A percentile compares a stretch with the other conserved stretches of the same genome.
Conservation (phyloP, 2,113 vertebrate genomes). For the Okapia johnstoni region DNA sequence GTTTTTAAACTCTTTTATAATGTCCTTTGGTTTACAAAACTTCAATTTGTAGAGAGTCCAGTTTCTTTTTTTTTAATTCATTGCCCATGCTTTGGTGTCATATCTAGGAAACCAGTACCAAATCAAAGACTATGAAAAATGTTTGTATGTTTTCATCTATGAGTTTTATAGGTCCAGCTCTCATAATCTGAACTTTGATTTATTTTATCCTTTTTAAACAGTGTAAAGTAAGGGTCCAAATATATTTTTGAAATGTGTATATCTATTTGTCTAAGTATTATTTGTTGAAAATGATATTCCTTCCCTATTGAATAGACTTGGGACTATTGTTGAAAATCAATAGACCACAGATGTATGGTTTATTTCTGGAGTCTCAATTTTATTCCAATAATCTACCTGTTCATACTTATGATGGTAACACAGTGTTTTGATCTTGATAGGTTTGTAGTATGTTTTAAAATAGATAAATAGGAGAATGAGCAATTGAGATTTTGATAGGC, state of each 20-base stretch:
- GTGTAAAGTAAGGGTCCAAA: background rate
- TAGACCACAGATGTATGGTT: background rate
- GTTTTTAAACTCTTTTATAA: background rate
- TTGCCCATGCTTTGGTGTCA: background rate
- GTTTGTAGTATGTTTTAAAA: background rate
- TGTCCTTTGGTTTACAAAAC: background rate
- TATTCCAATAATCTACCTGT: background rate
- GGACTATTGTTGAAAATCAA: background rate
- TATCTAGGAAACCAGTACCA: background rate
- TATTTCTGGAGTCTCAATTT: background rate
- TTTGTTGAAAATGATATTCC: background rate
- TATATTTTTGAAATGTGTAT: background rate
- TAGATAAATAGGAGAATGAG: background rate
- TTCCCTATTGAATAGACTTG: background rate
- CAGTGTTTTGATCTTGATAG: background rate
- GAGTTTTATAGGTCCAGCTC: background rate
- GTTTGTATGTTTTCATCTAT: background rate
- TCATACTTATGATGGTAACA: background rate
- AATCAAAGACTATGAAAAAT: background rate
- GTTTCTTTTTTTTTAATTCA: background rate
- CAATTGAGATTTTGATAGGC: background rate
- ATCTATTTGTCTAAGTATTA: background rate
- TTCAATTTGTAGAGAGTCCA: background rate
- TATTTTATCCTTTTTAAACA: background rate
- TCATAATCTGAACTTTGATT: background rate